Percentiles rank a stretch among this genome's conserved stretches.
These are phyloP conservation scores for Artibeus jamaicensis DNA, from an alignment of 2,797 vertebrate species.

Conservation along the genomic window DNA sequence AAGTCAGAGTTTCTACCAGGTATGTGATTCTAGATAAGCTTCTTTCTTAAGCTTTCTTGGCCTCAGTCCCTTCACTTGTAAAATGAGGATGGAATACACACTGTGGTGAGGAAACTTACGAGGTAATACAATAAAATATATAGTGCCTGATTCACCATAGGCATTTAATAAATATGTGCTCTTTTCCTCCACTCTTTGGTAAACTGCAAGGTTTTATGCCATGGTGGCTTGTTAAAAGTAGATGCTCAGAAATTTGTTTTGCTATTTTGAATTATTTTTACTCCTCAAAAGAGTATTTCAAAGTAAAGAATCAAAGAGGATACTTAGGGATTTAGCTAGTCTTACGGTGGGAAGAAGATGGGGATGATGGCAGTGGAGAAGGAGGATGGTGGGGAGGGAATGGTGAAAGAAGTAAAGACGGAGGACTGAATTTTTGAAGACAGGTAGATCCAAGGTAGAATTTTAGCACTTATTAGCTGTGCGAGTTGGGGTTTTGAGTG, in stretches of 20 bases:
- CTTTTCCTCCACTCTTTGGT: neutral
- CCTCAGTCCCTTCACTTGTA: neutral
- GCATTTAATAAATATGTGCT: neutral
- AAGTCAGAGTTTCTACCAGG: neutral
- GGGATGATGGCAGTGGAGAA: no score
- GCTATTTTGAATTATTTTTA: constrained; percentile 6
- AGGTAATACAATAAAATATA: neutral
- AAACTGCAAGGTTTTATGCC: neutral
- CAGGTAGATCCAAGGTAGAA: neutral
- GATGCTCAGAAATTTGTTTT: neutral
- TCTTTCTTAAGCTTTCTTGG: neutral
- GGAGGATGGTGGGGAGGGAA: no score
- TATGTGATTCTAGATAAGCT: neutral
- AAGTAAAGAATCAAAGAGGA: neutral
- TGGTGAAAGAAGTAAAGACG: no score
- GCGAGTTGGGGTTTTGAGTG: neutral
- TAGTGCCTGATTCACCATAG: neutral
- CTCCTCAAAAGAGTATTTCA: neutral
- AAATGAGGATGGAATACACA: neutral
- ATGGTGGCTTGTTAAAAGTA: neutral
- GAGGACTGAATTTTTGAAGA: neutral
- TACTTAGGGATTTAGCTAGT: neutral
- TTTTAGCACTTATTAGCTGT: neutral
- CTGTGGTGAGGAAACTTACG: neutral
- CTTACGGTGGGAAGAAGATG: neutral